Conservation (phyloP, 2,797 vertebrate species). For the Myiothlypis chrysogaster region DNA sequence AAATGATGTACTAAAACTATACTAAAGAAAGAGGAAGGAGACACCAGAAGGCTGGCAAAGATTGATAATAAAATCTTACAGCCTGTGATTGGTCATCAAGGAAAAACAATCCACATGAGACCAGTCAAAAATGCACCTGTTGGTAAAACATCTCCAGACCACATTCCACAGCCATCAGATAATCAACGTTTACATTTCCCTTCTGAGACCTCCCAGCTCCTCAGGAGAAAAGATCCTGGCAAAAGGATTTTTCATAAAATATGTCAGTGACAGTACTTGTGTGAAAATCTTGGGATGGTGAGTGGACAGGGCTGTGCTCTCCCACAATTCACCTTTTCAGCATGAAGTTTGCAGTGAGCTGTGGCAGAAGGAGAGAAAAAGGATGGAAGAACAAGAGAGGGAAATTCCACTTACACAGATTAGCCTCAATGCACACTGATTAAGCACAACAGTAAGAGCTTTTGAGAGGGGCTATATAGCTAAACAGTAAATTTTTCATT, state of each 20-base stretch:
- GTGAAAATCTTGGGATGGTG: neutral
- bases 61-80: too few relatives aligned
- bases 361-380: neutral
- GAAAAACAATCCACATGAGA: neutral
- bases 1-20: too few relatives aligned
- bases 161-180: neutral
- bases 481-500: constrained; percentile 17
- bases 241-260: too few relatives aligned
- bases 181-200: neutral
- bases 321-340: neutral
- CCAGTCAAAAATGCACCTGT: neutral
- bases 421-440: neutral
- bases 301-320: neutral
- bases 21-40: too few relatives aligned
- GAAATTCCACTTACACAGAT: neutral
- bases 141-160: neutral
- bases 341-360: constrained; percentile 5
- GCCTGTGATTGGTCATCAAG: too few relatives aligned
- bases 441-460: neutral
- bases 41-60: too few relatives aligned
- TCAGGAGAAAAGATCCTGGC: neutral
- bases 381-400: neutral
- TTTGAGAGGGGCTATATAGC: neutral
- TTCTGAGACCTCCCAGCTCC: too few relatives aligned
- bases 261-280: neutral